Percentiles rank a stretch among this genome's conserved stretches.
Evolutionary conservation across 2,113 vertebrate genomes (phyloP).

Genomic region (Ciconia stormi): DNA sequence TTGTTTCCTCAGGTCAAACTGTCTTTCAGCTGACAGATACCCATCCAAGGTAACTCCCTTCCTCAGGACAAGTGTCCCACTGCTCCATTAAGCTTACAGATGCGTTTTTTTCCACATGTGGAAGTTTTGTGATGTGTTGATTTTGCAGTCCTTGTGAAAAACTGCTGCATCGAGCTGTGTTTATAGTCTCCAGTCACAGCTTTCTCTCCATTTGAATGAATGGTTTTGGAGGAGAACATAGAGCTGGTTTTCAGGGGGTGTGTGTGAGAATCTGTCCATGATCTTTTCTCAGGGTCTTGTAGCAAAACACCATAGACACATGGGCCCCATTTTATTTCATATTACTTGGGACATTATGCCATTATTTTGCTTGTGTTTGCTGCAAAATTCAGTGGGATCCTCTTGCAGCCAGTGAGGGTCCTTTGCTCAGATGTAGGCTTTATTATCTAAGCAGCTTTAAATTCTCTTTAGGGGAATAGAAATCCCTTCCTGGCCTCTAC

Average conservation of each 20-base stretch:
- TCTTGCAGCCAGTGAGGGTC: background rate
- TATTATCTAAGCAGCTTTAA: background rate
- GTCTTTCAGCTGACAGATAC: background rate
- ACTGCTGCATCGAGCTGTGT: background rate
- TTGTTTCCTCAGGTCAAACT: background rate
- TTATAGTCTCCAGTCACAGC: background rate
- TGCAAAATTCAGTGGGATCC: background rate
- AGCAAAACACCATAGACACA: accelerated
- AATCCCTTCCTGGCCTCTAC: background rate
- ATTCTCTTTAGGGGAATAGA: background rate
- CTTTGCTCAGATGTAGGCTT: background rate
- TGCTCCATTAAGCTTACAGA: background rate
- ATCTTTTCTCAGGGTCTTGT: background rate
- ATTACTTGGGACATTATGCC: background rate
- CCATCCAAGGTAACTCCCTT: background rate
- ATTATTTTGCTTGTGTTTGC: background rate
- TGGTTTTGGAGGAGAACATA: background rate
- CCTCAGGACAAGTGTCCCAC: background rate
- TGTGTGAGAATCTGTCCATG: background rate
- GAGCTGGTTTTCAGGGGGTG: background rate
- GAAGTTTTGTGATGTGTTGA: background rate
- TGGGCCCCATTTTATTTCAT: background rate
- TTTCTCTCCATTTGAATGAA: background rate
- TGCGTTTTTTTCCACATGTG: background rate
- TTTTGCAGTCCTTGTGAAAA: background rate